These are phyloP conservation scores for Drosophila rubida DNA, from an alignment of 2,888 invertebrate genomes.

Conservation along the genomic window DNA sequence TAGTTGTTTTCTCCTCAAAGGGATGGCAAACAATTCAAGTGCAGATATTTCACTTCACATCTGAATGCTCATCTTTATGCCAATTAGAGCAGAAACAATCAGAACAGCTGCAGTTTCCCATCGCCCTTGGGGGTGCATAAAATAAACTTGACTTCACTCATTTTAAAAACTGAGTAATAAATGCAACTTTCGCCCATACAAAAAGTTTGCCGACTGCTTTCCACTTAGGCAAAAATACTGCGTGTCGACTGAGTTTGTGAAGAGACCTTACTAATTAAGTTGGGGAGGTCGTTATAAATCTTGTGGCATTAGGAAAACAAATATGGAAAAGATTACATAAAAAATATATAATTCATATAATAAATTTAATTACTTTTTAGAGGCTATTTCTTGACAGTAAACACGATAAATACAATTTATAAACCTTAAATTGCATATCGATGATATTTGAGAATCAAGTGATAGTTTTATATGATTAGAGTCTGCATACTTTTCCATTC, in stretches of 20 bases:
- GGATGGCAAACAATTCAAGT: not conserved
- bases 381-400: too few relatives aligned
- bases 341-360: too few relatives aligned
- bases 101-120: not conserved
- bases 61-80: not conserved
- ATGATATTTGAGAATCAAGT: too few relatives aligned
- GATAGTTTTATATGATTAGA: too few relatives aligned
- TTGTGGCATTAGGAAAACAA: not conserved
- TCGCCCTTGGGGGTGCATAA: conserved; percentile 1
- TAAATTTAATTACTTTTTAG: too few relatives aligned
- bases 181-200: conserved; percentile 1
- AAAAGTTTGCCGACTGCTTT: not conserved
- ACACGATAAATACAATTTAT: too few relatives aligned
- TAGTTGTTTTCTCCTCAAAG: not conserved
- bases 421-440: too few relatives aligned
- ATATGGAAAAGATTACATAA: too few relatives aligned
- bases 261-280: not conserved
- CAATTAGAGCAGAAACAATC: not conserved
- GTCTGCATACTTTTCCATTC: too few relatives aligned
- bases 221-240: not conserved
- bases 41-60: not conserved
- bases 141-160: not conserved
- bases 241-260: not conserved
- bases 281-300: not conserved
- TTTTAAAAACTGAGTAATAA: not conserved